Evolutionary conservation across 1,140 invertebrate genomes (phyloP), one percentile per base, ranked within the genome.

Genomic region (Drosophila takahashii): DNA sequence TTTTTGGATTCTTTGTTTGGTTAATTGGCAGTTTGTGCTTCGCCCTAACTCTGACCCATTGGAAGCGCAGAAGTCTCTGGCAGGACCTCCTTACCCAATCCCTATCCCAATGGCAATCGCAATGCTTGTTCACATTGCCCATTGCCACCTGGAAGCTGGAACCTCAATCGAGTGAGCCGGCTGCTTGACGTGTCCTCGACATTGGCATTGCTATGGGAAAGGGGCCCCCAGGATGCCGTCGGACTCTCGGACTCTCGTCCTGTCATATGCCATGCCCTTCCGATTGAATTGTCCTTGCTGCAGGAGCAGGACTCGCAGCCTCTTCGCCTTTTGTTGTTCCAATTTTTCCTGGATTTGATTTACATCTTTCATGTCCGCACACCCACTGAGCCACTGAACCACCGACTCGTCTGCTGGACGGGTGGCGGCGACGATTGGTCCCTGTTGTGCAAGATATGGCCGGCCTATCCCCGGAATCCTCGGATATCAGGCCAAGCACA

Each of bases 11-110:
- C 57, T 81, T 87, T 86, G 77, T 87, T 81, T 51, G 81, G 73
- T 81, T 86, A 87, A 87, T 86, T 87, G 81, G 78, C 83, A 86
- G 83, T 61, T 81, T 60, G 59, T 84, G 80, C 62, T 36, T 48
- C n/a, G 29, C n/a, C 9, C 47, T 16, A 27, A 29, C 32, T 15
- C 37, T 53, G 65, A 66, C 29, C 60, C 60, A 36, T 50, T 61
- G 60, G 59, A 52, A 29, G 18, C 11, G 34, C 34, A 58, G 18
- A 52, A 58, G 32, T 52, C 42, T 69, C 50, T 22, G 53, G 39
- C 34, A 34, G 32, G 9, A 37, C 50, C 34, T n/a, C 13, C 37
- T 36, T 15, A n/a, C 16, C 16, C 36, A 29, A 10, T 10, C 10
- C 34, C 50, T 16, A 3, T 18, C 18, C 6, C 29, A 44, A 22